These are phyloP conservation scores for Nomada fabriciana DNA, from an alignment of 2,888 invertebrate genomes.

Conservation along the genomic window DNA sequence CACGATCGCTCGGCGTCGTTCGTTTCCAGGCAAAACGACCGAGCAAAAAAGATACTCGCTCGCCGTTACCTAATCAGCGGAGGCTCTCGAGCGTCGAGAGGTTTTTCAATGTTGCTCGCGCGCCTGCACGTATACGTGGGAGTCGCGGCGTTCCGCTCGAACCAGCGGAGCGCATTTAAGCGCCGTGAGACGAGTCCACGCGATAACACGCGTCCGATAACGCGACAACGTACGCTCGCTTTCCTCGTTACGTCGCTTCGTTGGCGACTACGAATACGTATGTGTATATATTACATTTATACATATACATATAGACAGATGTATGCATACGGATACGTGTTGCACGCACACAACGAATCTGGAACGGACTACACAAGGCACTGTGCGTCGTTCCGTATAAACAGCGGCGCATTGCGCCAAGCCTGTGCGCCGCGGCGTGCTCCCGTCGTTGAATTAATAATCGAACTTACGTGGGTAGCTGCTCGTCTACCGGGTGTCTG, in stretches of 20 bases:
- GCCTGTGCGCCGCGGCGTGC: slow-evolving; percentile 45
- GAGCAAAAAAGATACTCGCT: slow-evolving; percentile 25
- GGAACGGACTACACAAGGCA: slow-evolving; percentile 1
- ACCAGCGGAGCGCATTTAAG: slow-evolving; percentile 48
- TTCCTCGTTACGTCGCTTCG: slow-evolving; percentile 50
- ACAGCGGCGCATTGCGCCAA: slow-evolving; percentile 64
- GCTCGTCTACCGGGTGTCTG: slow-evolving; percentile 65
- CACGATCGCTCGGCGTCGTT: neutral
- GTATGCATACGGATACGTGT: neutral
- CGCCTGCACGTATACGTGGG: slow-evolving; percentile 34
- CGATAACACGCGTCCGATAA: slow-evolving; percentile 72
- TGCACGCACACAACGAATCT: neutral
- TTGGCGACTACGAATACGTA: slow-evolving; percentile 13
- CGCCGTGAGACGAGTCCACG: slow-evolving; percentile 59
- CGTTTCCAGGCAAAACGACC: slow-evolving; percentile 24
- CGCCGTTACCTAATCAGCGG: slow-evolving; percentile 30
- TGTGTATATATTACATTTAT: slow-evolving; percentile 1
- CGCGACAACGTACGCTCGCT: slow-evolving; percentile 54
- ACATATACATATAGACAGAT: neutral
- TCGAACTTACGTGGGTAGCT: slow-evolving; percentile 65
- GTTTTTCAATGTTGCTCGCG: slow-evolving; percentile 31
- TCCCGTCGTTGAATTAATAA: slow-evolving; percentile 66
- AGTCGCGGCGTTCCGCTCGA: slow-evolving; percentile 40
- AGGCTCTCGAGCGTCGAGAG: slow-evolving; percentile 33
- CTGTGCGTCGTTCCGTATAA: slow-evolving; percentile 48